A percentile compares a stretch with the other conserved stretches of the same genome.
Conservation (phyloP, 2,113 vertebrate genomes). For the Alosa alosa region DNA sequence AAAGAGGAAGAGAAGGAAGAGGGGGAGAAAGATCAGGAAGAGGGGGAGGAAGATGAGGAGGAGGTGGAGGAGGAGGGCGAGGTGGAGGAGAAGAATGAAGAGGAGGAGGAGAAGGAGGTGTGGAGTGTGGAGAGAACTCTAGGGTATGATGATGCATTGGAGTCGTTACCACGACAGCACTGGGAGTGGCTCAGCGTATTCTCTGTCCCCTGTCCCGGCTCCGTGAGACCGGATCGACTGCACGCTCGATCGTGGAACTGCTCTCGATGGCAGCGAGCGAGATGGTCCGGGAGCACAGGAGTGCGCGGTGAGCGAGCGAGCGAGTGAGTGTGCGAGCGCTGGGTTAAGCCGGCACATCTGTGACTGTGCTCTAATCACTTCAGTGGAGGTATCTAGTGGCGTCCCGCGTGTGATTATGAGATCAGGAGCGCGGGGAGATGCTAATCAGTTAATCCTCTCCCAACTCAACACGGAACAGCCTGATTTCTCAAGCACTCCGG, state of each 20-base stretch:
- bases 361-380: conserved; percentile 74
- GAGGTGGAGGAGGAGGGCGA: background rate
- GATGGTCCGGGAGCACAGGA: background rate
- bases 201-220: background rate
- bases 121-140: too few relatives aligned
- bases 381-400: conserved; percentile 59
- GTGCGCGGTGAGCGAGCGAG: background rate
- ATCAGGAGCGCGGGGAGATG: conserved; percentile 74
- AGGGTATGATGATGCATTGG: too few relatives aligned
- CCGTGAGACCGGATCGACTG: background rate
- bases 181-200: background rate
- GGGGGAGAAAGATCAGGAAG: background rate
- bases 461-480: conserved; percentile 74
- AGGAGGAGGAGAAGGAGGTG: too few relatives aligned
- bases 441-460: conserved; percentile 80
- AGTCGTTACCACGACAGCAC: too few relatives aligned
- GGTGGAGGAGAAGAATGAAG: too few relatives aligned
- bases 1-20: background rate
- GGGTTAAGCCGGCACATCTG: conserved; percentile 62
- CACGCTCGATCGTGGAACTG: background rate
- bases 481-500: conserved; percentile 57
- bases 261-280: background rate
- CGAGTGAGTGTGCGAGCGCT: conserved; percentile 8
- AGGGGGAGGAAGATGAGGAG: background rate
- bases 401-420: conserved; percentile 81